Evolutionary conservation across 2,888 invertebrate genomes (phyloP).

Genomic region (Netelia melanura): DNA sequence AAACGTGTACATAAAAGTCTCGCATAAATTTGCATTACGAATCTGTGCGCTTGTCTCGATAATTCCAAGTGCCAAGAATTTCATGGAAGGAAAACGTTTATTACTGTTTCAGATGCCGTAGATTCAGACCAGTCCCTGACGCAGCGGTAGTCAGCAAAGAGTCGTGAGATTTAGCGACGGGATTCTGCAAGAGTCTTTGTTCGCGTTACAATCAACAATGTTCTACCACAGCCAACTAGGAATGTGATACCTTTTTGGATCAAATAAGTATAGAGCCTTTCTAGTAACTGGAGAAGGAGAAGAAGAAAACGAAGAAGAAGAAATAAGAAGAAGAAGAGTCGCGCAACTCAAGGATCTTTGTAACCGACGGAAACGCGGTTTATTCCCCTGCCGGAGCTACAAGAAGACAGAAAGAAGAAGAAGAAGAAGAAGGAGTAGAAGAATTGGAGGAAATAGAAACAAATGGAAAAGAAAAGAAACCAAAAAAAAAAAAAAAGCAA

Average conservation of each 20-base stretch:
- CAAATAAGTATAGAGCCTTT: conserved; percentile 76
- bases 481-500: not conserved
- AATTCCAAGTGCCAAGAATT: not conserved
- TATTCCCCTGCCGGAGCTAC: conserved; percentile 35
- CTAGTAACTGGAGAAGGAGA: conserved; percentile 70
- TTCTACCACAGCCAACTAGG: conserved; percentile 80
- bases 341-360: conserved; percentile 46
- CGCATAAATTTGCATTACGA: not conserved
- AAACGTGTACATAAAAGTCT: not conserved
- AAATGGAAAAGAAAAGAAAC: conserved; percentile 27
- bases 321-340: conserved; percentile 44
- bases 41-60: too few relatives aligned
- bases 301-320: conserved; percentile 2
- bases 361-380: conserved; percentile 43
- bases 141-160: conserved; percentile 81
- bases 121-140: conserved; percentile 83
- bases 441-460: not conserved
- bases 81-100: conserved; percentile 17
- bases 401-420: conserved; percentile 19
- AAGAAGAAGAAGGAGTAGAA: not conserved
- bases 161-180: conserved; percentile 81
- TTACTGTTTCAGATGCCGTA: conserved; percentile 80
- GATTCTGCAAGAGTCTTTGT: conserved; percentile 76
- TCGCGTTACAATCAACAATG: conserved; percentile 77
- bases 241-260: conserved; percentile 80